Evolutionary conservation across 2,113 vertebrate genomes (phyloP), one percentile per base, ranked within the genome.

Genomic region (Callipepla californica): DNA sequence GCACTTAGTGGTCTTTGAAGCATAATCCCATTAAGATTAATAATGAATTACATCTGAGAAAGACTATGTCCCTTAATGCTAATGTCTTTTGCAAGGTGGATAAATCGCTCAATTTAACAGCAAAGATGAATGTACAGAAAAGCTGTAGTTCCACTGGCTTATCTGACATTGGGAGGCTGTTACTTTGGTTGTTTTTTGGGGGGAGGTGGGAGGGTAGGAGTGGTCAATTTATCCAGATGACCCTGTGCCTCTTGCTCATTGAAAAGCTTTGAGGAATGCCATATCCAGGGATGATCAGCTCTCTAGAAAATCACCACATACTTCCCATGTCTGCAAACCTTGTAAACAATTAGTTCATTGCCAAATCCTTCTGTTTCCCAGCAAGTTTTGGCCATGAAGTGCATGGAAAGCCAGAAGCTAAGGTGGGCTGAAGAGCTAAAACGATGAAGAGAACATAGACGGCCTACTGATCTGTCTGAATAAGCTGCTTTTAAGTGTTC

Each of bases 21-120:
- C 92, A 94, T 90, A 97, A 96, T 97, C 87, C 90, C 87, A 97
- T 97, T 96, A 95, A 94, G 68, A 91, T 94, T 96, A 96, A 97
- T 95, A 96, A 96, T 93, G 87, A 94, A 93, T 95, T 94, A 94
- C 93, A 93, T 94, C 83, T 93, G 92, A 93, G 93, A 91, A 96
- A 93, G 84, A 85, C 84, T 93, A 91, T 82, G 92, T 93, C 90
- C 81, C 87, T 89, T 94, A 95, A 95, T 93, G 83, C 76, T 96
- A 92, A 94, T 93, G 86, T 85, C 83, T 87, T 92, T 86, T 94
- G 66, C 75, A 94, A 92, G 79, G 86, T 93, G 87, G 77, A 83
- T 89, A 88, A 93, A 96, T 93, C 55, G 59, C 79, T 82, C 75
- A 69, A 80, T 91, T 90, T 69, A 96, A 76, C 82, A 80, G 67